These are phyloP conservation scores for Oithona nana DNA, from an alignment of 2,888 invertebrate species.

Conservation along the genomic window DNA sequence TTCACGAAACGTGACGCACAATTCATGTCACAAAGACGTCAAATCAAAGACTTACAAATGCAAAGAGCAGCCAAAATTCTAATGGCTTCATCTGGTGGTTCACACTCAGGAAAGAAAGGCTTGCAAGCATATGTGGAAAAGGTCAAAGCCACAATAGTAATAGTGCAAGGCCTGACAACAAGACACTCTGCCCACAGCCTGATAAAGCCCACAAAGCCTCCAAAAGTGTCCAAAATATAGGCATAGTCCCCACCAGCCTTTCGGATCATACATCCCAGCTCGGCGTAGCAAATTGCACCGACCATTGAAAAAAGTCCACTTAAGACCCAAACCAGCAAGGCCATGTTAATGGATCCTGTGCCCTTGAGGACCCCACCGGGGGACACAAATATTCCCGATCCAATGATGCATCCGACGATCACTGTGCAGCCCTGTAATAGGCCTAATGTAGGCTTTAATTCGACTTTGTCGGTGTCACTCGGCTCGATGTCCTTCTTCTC, in stretches of 20 bases:
- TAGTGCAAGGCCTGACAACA: constrained; percentile 90
- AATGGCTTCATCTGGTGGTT: constrained; percentile 69
- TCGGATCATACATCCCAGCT: constrained; percentile 83
- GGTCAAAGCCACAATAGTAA: constrained; percentile 89
- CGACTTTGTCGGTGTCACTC: constrained; percentile 30
- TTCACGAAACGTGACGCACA: too few species aligned
- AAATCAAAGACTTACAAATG: constrained; percentile 52
- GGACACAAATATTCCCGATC: constrained; percentile 89
- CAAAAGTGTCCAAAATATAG: constrained; percentile 96
- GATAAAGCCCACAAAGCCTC: constrained; percentile 86
- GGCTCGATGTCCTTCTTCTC: constrained; percentile 42
- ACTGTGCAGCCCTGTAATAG: constrained; percentile 81
- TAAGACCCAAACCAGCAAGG: constrained; percentile 74
- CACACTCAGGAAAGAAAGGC: constrained; percentile 83
- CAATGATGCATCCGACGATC: constrained; percentile 90
- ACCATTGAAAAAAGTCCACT: constrained; percentile 46
- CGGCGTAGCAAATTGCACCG: constrained; percentile 92
- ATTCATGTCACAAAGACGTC: neutral
- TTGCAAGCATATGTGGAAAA: constrained; percentile 90
- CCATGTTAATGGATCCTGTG: constrained; percentile 81
- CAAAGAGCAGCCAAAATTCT: constrained; percentile 75
- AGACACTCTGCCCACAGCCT: constrained; percentile 96
- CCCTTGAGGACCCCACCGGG: constrained; percentile 69
- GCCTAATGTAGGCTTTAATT: constrained; percentile 81
- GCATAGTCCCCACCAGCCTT: constrained; percentile 93